Conservation (phyloP, 2,797 vertebrate species). For the Cottoperca gobio region DNA sequence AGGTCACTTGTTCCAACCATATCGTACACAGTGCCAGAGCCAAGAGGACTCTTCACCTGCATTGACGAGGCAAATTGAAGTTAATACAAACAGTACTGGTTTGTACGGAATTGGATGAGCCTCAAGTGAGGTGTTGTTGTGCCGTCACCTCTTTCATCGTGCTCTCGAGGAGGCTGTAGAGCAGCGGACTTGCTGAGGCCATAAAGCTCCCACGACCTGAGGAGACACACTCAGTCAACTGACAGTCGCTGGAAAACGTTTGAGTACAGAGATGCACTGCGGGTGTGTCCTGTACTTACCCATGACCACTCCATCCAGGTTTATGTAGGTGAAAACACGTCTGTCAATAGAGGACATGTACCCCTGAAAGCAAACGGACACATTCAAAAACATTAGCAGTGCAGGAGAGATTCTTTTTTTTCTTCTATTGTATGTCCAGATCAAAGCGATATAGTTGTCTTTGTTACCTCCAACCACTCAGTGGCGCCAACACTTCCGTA, state of each 20-base stretch:
- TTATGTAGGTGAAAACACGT: constrained; percentile 91
- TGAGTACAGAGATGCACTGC: background rate
- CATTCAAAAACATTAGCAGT: background rate
- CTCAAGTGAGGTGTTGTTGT: fast-evolving
- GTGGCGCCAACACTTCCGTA: constrained; percentile 93
- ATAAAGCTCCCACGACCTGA: constrained; percentile 83
- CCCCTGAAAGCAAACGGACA: constrained; percentile 77
- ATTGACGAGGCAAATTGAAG: background rate
- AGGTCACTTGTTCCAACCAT: constrained; percentile 3
- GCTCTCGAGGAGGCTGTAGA: constrained; percentile 85
- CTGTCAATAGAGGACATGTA: constrained; percentile 87
- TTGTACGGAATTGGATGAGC: fast-evolving
- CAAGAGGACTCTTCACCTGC: constrained; percentile 71
- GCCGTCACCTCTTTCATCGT: constrained; percentile 85
- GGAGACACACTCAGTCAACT: background rate
- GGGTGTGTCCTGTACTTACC: constrained; percentile 79
- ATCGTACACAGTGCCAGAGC: constrained; percentile 30
- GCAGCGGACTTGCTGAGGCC: constrained; percentile 91
- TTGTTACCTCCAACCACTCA: constrained; percentile 96
- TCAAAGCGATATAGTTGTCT: background rate
- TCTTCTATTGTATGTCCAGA: fast-evolving
- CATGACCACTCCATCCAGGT: constrained; percentile 89
- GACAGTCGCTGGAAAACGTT: background rate
- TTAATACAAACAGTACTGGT: background rate
- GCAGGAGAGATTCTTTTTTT: background rate